Percentiles rank a stretch among this genome's conserved stretches.
phyloP scores from a whole-genome alignment of 2,888 invertebrate species.

The Pogonocherus hispidulus region DNA sequence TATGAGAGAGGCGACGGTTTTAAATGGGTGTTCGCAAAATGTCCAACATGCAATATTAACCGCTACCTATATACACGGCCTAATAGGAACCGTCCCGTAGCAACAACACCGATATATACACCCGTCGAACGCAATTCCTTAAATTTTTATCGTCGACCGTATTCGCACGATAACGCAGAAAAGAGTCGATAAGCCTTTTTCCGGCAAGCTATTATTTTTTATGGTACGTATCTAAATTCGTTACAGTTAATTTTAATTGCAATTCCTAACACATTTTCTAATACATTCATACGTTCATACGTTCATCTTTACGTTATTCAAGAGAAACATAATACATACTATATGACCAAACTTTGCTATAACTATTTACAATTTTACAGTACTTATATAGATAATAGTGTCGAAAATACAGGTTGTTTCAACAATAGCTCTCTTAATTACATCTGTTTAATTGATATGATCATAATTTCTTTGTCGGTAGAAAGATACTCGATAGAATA shows the following conservation, averaged over 20 bases:
- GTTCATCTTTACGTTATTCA: too few species aligned
- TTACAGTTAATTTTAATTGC: neutral
- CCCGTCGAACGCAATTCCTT: conserved; percentile 29
- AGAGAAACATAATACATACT: too few species aligned
- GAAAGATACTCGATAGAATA: too few species aligned
- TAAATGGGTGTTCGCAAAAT: conserved; percentile 43
- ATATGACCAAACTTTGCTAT: too few species aligned
- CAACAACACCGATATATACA: too few species aligned
- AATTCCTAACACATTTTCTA: neutral
- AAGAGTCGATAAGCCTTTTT: neutral
- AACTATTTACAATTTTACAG: too few species aligned
- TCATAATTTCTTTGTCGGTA: too few species aligned
- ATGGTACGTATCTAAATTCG: neutral
- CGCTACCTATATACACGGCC: conserved; percentile 31
- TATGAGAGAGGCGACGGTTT: neutral
- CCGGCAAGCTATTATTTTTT: neutral
- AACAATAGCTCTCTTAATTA: too few species aligned
- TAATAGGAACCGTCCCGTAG: conserved; percentile 26
- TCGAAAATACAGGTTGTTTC: too few species aligned
- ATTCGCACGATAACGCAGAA: neutral
- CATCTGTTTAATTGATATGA: too few species aligned
- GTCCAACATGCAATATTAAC: conserved; percentile 46
- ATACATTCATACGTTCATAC: too few species aligned
- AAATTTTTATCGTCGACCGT: conserved; percentile 13
- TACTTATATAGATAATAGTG: too few species aligned